phyloP scores from a whole-genome alignment of 2,888 invertebrate genomes.

The Andrena flavipes region DNA sequence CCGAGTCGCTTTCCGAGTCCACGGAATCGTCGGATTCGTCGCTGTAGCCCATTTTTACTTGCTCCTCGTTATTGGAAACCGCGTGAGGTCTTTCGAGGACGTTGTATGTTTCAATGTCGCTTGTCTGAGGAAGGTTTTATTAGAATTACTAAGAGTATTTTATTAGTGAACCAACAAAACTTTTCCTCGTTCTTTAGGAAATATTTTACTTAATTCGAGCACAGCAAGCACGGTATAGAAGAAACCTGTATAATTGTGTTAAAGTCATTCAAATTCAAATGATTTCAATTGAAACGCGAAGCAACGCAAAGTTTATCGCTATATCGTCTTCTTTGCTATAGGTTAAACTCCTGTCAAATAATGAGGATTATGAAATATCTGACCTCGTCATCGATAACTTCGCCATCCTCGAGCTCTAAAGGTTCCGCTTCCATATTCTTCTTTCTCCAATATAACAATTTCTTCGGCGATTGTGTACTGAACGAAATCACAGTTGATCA shows the following conservation, averaged over 20 bases:
- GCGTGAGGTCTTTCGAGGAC: slow-evolving; percentile 80
- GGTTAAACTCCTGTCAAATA: slow-evolving; percentile 72
- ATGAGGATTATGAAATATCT: slow-evolving; percentile 70
- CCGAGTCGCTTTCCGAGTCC: slow-evolving; percentile 88
- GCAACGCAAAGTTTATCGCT: background rate
- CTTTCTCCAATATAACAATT: background rate
- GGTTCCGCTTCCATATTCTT: slow-evolving; percentile 87
- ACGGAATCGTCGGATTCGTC: slow-evolving; percentile 86
- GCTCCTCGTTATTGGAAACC: slow-evolving; percentile 68
- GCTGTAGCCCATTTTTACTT: slow-evolving; percentile 86
- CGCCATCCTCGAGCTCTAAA: slow-evolving; percentile 87
- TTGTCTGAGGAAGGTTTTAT: slow-evolving; percentile 68
- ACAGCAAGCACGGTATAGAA: background rate
- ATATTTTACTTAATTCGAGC: background rate
- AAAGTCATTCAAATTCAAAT: background rate
- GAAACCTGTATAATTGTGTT: background rate
- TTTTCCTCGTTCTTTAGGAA: background rate
- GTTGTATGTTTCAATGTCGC: slow-evolving; percentile 80
- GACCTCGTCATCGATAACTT: slow-evolving; percentile 90
- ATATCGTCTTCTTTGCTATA: slow-evolving; percentile 40
- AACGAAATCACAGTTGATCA: slow-evolving; percentile 1
- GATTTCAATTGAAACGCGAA: slow-evolving; percentile 11
- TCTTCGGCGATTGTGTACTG: slow-evolving; percentile 11
- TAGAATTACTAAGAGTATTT: slow-evolving; percentile 12
- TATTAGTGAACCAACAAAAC: background rate